Percentiles rank a stretch among this genome's conserved stretches.
Conservation (phyloP, 2,888 invertebrate genomes). For the Zele albiditarsus region DNA sequence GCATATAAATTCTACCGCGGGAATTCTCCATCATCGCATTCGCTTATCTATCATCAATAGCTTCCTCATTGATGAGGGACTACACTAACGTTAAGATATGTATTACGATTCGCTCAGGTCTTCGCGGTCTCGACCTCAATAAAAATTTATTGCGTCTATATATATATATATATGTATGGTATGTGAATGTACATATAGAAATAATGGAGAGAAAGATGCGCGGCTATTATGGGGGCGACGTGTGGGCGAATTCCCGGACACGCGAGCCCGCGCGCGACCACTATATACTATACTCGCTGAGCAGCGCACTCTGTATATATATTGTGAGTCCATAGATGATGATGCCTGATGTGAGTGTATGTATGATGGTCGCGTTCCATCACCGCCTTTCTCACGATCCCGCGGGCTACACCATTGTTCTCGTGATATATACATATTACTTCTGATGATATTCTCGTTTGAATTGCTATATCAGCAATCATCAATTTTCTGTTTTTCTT, state of each 20-base stretch:
- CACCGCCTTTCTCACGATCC: constrained; percentile 38
- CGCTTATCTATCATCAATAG: constrained; percentile 10
- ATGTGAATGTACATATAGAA: constrained; percentile 14
- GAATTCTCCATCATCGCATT: constrained; percentile 32
- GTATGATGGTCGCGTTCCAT: constrained; percentile 21
- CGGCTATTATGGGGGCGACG: constrained; percentile 39
- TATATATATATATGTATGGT: neutral
- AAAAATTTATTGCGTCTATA: constrained; percentile 51
- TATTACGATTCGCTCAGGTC: constrained; percentile 29
- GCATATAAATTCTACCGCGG: neutral
- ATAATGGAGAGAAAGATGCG: constrained; percentile 26
- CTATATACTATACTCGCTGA: constrained; percentile 25
- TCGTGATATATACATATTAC: neutral
- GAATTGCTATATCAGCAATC: neutral
- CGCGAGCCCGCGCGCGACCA: constrained; percentile 27
- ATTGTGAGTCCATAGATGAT: neutral
- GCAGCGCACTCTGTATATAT: neutral
- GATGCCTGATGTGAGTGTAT: neutral
- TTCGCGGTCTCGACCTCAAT: constrained; percentile 47
- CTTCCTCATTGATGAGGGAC: constrained; percentile 17
- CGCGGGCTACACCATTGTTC: constrained; percentile 18
- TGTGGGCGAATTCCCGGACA: constrained; percentile 50
- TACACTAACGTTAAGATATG: neutral
- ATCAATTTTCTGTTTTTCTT: neutral
- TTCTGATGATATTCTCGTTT: neutral